Base-by-base conservation (phyloP, 30 jellyfish, hydroid and myxozoan species). In the Cassiopea xamachana region DNA sequence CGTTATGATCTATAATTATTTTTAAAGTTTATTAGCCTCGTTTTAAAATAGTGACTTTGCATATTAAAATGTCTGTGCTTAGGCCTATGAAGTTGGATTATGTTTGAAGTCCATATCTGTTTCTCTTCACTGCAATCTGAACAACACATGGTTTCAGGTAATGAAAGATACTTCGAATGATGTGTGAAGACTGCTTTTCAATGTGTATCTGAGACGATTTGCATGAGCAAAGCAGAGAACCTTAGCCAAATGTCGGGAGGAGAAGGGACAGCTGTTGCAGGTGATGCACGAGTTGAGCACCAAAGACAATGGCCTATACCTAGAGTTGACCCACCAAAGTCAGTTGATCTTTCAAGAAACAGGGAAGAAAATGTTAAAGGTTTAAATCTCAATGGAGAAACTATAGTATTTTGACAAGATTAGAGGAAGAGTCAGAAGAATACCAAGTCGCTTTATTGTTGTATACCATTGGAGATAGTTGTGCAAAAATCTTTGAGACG, bases 381-480 rank as follows among this genome's bases (percentile, higher is more conserved):
- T 82, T 82, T 61, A 82, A 64, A 64, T 82, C 90, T 82, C 82
- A 82, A 82, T 82, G 90, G 90, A 7, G 82, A 60, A 67, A 82
- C 77, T 82, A 82, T 67, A 61, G 90, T 46, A 82, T 82, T 82
- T 82, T 67, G 81, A 61, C 90, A 60, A 82, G 90, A 82, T 68
- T 60, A 14, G 71, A 64, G 44, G 72, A 64, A 64, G 82, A 82
- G 71, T 48, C 90, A 58, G 82, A 43, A 82, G 90, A 61, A 10
- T 82, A 82, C 90, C 89, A 60, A 61, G 90, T 82, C 71, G 82
- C 90, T 50, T 82, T 82, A 82, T 60, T 82, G 90, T 64, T 80
- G 17, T 82, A 82, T 82, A 60, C 90, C 89, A 82, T 82, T 82
- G 82, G 90, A 82, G 90, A 82, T 46, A 46, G 90, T 82, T 61